A percentile compares a stretch with the other conserved stretches of the same genome.
These are phyloP conservation scores for Ochotona princeps DNA, from an alignment of 2,113 vertebrate genomes.

Conservation along the genomic window DNA sequence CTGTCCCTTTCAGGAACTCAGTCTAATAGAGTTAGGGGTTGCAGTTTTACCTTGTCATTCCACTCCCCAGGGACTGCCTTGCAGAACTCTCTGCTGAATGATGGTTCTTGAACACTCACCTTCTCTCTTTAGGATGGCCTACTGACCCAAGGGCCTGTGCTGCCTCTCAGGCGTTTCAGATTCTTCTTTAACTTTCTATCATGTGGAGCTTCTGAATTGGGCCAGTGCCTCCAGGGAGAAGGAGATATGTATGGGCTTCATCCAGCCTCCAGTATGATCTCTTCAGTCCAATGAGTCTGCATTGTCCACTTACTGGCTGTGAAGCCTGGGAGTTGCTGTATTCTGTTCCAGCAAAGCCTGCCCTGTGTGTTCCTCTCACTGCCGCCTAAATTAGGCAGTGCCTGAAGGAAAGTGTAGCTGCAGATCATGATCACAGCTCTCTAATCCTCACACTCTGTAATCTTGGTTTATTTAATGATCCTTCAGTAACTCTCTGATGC, in stretches of 20 bases:
- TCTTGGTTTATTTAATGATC: neutral
- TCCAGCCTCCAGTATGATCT: neutral
- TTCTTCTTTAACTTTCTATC: neutral
- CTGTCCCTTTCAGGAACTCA: neutral
- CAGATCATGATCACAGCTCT: neutral
- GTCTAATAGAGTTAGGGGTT: neutral
- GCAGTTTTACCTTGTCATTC: neutral
- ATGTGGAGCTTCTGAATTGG: neutral
- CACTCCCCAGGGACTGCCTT: neutral
- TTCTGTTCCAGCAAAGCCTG: neutral
- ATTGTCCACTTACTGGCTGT: neutral
- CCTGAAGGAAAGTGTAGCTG: neutral
- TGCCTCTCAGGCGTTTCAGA: neutral
- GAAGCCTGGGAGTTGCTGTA: neutral
- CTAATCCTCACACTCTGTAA: neutral
- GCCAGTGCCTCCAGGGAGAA: neutral
- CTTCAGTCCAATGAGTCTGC: neutral
- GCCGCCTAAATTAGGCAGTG: neutral
- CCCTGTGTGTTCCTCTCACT: neutral
- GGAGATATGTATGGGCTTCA: neutral
- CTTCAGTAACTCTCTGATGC: neutral
- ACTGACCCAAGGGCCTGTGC: neutral
- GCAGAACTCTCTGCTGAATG: neutral
- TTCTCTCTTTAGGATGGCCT: neutral
- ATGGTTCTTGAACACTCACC: neutral